Evolutionary conservation across 2,797 vertebrate species (phyloP).

Genomic region (Limnodromus scolopaceus): DNA sequence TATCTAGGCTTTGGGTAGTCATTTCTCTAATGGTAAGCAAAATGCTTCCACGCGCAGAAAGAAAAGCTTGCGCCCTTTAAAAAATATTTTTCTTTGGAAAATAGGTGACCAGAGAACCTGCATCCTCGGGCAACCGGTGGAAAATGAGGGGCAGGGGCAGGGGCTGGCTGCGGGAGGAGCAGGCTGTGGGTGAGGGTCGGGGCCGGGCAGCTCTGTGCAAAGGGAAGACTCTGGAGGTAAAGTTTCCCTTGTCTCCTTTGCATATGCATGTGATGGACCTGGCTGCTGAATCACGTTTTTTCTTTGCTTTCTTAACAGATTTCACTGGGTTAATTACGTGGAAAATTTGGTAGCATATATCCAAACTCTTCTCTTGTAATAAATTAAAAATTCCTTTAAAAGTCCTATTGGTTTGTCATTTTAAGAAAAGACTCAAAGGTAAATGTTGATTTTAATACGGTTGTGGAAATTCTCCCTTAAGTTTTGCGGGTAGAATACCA

Average conservation of each 20-base stretch:
- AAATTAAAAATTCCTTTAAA: constrained; percentile 2
- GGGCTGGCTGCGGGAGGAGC: neutral
- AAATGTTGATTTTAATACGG: constrained; percentile 32
- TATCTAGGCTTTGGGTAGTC: neutral
- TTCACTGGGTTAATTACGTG: neutral
- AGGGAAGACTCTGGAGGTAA: neutral
- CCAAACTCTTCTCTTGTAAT: neutral
- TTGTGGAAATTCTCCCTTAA: neutral
- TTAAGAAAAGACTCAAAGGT: neutral
- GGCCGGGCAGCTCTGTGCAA: neutral
- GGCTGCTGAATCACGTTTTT: neutral
- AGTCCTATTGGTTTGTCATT: neutral
- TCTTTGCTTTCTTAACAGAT: constrained; percentile 10
- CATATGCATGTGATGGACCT: constrained; percentile 17
- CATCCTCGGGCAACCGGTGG: rapidly evolving
- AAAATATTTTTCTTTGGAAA: neutral
- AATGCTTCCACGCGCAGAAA: neutral
- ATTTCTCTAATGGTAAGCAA: neutral
- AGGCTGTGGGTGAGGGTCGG: neutral
- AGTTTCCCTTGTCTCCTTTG: constrained; percentile 16
- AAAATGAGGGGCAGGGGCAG: neutral
- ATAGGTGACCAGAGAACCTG: neutral
- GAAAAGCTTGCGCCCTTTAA: neutral
- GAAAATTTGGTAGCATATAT: neutral
- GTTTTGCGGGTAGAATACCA: constrained; percentile 16